Conservation (phyloP, 2,888 invertebrate genomes). For the Himalopsyche tibetana region DNA sequence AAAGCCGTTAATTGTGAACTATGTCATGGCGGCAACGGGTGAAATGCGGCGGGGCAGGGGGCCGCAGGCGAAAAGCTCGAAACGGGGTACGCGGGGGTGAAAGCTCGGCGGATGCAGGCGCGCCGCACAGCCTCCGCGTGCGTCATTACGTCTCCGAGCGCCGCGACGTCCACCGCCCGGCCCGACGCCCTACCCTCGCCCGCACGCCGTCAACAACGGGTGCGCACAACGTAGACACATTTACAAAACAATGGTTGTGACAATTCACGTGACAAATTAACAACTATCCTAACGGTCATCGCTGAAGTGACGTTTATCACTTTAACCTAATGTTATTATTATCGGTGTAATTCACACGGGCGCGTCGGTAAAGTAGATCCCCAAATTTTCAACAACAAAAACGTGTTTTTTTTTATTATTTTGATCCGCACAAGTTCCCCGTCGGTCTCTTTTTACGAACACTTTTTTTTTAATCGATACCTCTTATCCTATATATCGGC, state of each 20-base stretch:
- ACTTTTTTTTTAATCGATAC: neutral
- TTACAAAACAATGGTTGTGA: conserved; percentile 60
- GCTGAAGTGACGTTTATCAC: conserved; percentile 1
- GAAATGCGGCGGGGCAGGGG: conserved; percentile 20
- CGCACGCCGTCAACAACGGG: conserved; percentile 36
- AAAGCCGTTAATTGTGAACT: conserved; percentile 65
- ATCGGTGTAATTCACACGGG: neutral
- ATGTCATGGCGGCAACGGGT: conserved; percentile 58
- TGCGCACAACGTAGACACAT: conserved; percentile 49
- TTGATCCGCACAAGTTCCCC: neutral
- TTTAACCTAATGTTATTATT: neutral
- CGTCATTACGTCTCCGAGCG: conserved; percentile 77
- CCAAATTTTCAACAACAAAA: conserved; percentile 17
- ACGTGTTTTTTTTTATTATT: conserved; percentile 29
- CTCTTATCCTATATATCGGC: conserved; percentile 9
- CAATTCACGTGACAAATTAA: conserved; percentile 45
- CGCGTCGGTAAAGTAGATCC: conserved; percentile 29
- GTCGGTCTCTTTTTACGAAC: neutral
- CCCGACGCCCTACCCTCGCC: conserved; percentile 57
- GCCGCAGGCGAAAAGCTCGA: neutral
- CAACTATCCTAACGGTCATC: conserved; percentile 6
- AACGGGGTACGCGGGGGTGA: conserved; percentile 11
- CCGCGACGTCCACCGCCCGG: conserved; percentile 78
- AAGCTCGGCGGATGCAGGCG: conserved; percentile 48
- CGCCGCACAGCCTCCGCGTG: conserved; percentile 59